Base-by-base conservation (phyloP, 2,113 vertebrate genomes). In the Illadopsis cleaveri region DNA sequence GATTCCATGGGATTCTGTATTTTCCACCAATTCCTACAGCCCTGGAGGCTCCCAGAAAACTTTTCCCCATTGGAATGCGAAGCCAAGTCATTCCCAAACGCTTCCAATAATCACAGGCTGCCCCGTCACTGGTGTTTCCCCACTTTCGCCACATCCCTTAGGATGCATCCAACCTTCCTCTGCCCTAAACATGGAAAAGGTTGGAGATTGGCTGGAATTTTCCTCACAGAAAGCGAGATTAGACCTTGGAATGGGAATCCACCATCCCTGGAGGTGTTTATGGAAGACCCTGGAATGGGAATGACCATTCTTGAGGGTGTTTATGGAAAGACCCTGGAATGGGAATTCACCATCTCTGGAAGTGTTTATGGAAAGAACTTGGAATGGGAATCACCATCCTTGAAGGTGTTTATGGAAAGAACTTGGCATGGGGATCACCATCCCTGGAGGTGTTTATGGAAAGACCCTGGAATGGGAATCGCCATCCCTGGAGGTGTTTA, bases 81-180 rank as follows among this genome's bases (percentile, higher is more conserved):
- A n/a, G 31, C 54, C 45, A 31, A 18, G 33, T 2, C 30, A 38
- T 25, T 30, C 53, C 23, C 35, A 47, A 22, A 12, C 11, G 8
- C 10, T 65, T 31, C 54, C 23, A 40, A 9, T 5, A 18, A 58
- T 7, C 50, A 6, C 16, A 24, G 64, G 35, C 15, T 11, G 10
- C 16, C 35, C 31, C 19, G 6, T 3, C 4, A 1, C 20, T 23
- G 31, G 54, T 2, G 8, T 3, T 23, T 16, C 18, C 31, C 17
- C 7, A 11, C 31, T 28, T 82, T 58, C 15, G 14, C 13, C 56
- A 33, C 62, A 10, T 27, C 38, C 3, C 22, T 48, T 5, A 14
- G 33, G 38, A 33, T 19, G 17, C 1, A 0, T 7, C 71, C 31
- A 3, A 37, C n/a, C 47, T 45, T 45, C 60, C 42, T 35, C n/a